Conservation (phyloP, 1,140 invertebrate genomes). For the Drosophila eugracilis region DNA sequence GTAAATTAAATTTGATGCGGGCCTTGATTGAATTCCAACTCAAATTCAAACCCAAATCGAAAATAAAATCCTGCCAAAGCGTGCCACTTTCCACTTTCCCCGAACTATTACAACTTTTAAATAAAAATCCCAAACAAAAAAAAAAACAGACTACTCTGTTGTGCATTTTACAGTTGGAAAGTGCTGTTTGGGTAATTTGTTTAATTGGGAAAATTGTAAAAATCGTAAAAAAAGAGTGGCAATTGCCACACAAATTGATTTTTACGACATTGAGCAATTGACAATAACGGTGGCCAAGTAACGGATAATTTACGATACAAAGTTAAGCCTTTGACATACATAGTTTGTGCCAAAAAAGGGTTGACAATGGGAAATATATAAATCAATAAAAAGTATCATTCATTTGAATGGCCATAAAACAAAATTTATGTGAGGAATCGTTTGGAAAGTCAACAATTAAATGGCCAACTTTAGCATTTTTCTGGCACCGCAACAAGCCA, state of each 20-base stretch:
- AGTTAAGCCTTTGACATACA: constrained; percentile 55
- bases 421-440: constrained; percentile 18
- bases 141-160: constrained; percentile 5
- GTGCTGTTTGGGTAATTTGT: constrained; percentile 74
- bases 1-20: constrained; percentile 72
- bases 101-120: constrained; percentile 49
- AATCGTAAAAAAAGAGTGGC: constrained; percentile 54
- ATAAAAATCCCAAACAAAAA: too few relatives aligned
- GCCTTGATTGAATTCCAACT: constrained; percentile 35
- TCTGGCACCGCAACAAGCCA: constrained; percentile 24
- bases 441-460: constrained; percentile 30
- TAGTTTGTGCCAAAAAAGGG: constrained; percentile 1
- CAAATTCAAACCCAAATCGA: constrained; percentile 1
- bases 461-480: constrained; percentile 20
- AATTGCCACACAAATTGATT: constrained; percentile 69
- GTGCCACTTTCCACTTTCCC: constrained; percentile 55
- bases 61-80: constrained; percentile 39
- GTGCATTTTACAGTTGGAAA: constrained; percentile 42
- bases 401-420: constrained; percentile 37
- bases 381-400: constrained; percentile 12
- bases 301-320: constrained; percentile 65
- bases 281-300: constrained; percentile 68
- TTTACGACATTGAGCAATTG: constrained; percentile 74
- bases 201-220: constrained; percentile 83
- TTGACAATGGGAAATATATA: constrained; percentile 18